These are phyloP conservation scores for Lepidurus packardi DNA, from an alignment of 1,140 invertebrate genomes.

Conservation along the genomic window DNA sequence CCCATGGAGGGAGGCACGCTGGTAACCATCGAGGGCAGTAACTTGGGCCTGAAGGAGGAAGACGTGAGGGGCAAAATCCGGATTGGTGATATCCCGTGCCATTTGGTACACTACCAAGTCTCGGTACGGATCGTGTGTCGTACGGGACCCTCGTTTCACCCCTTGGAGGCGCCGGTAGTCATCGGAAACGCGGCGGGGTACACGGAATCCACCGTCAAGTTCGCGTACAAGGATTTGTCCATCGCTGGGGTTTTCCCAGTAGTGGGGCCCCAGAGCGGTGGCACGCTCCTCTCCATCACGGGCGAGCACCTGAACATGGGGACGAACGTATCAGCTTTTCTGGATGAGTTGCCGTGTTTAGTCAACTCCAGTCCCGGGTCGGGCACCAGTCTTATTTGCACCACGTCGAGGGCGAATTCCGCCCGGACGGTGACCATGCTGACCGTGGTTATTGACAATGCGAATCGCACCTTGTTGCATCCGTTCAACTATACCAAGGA, in stretches of 20 bases:
- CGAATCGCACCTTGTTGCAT: slow-evolving; percentile 62
- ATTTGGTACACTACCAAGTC: slow-evolving; percentile 80
- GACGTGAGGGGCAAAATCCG: slow-evolving; percentile 86
- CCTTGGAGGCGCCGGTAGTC: slow-evolving; percentile 71
- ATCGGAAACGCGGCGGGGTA: slow-evolving; percentile 83
- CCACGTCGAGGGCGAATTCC: slow-evolving; percentile 64
- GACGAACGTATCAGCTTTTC: slow-evolving; percentile 72
- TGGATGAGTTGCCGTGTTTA: slow-evolving; percentile 81
- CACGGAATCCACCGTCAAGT: slow-evolving; percentile 79
- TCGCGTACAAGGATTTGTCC: slow-evolving; percentile 81
- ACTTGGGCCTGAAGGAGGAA: slow-evolving; percentile 81
- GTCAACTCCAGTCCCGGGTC: slow-evolving; percentile 83
- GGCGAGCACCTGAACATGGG: slow-evolving; percentile 92
- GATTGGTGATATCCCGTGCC: slow-evolving; percentile 83
- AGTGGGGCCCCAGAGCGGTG: slow-evolving; percentile 86
- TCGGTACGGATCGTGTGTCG: slow-evolving; percentile 84
- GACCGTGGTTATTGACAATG: slow-evolving; percentile 75
- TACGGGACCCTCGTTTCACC: slow-evolving; percentile 64
- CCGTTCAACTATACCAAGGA: slow-evolving; percentile 86
- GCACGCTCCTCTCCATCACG: slow-evolving; percentile 81
- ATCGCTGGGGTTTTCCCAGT: slow-evolving; percentile 73
- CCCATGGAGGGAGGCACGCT: slow-evolving; percentile 93
- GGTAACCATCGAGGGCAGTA: slow-evolving; percentile 91
- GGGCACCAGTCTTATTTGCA: slow-evolving; percentile 78
- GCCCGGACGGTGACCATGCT: slow-evolving; percentile 53